Conservation (phyloP, 2,888 invertebrate genomes). For the Operophtera brumata region DNA sequence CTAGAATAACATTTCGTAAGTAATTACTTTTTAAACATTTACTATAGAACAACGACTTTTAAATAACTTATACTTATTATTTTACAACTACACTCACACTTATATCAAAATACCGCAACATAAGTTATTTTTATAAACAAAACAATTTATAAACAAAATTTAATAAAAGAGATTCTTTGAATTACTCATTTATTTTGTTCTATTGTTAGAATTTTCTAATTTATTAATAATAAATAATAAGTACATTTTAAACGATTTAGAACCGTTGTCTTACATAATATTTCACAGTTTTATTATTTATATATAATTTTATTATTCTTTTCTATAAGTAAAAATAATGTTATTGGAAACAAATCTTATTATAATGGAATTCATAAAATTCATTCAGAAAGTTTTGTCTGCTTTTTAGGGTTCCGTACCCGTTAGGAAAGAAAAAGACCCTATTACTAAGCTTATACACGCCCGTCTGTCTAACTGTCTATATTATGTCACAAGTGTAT, state of each 20-base stretch:
- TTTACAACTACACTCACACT: slow-evolving; percentile 17
- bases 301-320: not conserved
- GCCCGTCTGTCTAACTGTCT: no score
- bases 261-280: slow-evolving; percentile 1
- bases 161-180: not conserved
- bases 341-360: not conserved
- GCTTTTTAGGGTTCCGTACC: no score
- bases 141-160: not conserved
- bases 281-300: not conserved
- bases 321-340: not conserved
- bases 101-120: slow-evolving; percentile 15
- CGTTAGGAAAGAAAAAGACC: no score
- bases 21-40: slow-evolving; percentile 60
- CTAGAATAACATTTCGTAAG: slow-evolving; percentile 75
- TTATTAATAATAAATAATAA: not conserved
- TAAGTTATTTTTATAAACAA: not conserved
- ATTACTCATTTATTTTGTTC: not conserved
- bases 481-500: no score
- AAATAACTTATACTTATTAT: slow-evolving; percentile 43
- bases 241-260: slow-evolving; percentile 10
- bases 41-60: slow-evolving; percentile 66
- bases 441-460: no score
- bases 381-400: no score
- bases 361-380: slow-evolving; percentile 5
- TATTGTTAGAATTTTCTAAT: not conserved